Evolutionary conservation across 2,113 vertebrate species (phyloP).

Genomic region (Microcebus lehilahytsara): DNA sequence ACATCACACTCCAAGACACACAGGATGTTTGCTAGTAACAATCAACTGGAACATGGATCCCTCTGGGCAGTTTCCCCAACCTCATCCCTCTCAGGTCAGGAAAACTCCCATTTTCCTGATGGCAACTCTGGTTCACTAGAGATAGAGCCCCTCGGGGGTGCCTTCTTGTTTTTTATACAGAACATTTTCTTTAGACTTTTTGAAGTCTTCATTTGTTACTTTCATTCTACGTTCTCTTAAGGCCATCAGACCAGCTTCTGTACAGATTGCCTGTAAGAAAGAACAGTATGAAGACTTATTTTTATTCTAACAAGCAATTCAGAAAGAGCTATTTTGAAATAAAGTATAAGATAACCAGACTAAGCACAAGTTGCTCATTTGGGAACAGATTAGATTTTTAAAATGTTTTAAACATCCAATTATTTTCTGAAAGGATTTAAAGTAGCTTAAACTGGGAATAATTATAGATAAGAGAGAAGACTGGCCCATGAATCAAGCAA

Average conservation of each 20-base stretch:
- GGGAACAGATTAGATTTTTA: not conserved
- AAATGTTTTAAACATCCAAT: not conserved
- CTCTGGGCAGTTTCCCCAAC: not conserved
- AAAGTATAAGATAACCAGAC: not conserved
- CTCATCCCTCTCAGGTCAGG: not conserved
- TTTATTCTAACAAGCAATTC: not conserved
- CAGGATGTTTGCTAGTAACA: not conserved
- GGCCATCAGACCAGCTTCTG: constrained; percentile 98
- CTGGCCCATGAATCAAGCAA: not conserved
- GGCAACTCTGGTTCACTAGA: constrained; percentile 67
- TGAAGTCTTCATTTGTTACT: constrained; percentile 99
- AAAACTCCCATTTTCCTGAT: not conserved
- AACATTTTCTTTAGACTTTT: constrained; percentile 99
- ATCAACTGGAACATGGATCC: not conserved
- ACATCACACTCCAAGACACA: not conserved
- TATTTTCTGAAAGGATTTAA: not conserved
- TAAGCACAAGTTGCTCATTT: not conserved
- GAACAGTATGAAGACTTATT: not conserved
- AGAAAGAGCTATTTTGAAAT: constrained; percentile 12
- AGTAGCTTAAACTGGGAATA: not conserved
- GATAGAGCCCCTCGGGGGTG: constrained; percentile 95
- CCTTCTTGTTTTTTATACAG: constrained; percentile 99
- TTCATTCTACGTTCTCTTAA: constrained; percentile 97
- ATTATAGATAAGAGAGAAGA: not conserved
- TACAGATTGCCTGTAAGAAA: constrained; percentile 94